phyloP scores from a whole-genome alignment of 2,113 vertebrate species.

The Ranitomeya variabilis region DNA sequence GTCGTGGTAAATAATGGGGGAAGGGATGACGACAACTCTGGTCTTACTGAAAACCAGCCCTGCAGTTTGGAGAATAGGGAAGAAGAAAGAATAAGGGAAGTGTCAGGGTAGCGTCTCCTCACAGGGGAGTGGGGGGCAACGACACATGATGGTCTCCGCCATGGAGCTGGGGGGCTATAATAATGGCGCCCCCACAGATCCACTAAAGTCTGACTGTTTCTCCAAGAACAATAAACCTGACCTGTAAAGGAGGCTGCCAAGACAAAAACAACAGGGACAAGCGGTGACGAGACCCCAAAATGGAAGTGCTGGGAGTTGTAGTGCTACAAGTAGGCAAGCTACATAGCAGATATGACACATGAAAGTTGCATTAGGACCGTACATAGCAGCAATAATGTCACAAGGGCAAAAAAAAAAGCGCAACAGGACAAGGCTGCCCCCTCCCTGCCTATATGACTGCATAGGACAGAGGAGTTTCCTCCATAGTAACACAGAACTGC shows the following conservation, averaged over 20 bases:
- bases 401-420: not conserved
- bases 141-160: not conserved
- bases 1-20: not conserved
- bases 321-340: not conserved
- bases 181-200: no score
- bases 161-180: no score
- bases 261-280: no score
- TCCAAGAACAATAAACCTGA: no score
- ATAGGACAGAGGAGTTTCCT: not conserved
- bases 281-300: not conserved
- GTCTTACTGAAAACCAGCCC: no score
- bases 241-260: no score
- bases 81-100: conserved; percentile 1
- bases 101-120: not conserved
- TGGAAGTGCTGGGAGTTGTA: not conserved
- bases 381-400: not conserved
- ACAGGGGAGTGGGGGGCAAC: not conserved
- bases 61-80: not conserved
- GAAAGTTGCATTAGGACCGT: not conserved
- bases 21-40: not conserved
- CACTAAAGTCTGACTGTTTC: no score
- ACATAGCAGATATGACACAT: not conserved
- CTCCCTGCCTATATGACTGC: not conserved
- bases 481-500: not conserved
- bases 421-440: not conserved